Base-by-base conservation (phyloP, 2,113 vertebrate genomes). In the Condylura cristata region DNA sequence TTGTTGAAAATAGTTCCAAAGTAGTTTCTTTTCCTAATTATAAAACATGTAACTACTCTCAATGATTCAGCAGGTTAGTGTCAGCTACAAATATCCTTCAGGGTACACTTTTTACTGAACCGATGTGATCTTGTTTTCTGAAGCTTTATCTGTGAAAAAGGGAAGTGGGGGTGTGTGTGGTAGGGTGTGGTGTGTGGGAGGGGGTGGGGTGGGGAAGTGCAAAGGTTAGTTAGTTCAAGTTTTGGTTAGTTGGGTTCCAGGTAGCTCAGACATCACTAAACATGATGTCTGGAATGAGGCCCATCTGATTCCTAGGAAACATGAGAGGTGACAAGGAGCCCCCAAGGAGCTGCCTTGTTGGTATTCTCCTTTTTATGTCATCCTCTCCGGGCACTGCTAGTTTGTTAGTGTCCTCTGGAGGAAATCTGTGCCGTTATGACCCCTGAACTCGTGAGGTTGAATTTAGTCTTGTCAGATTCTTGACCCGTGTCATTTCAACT, bases 41-140 rank as follows among this genome's bases (percentile, higher is more conserved):
- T 83, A 66, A 94, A 92, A 81, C 46, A 61, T 82, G 44, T 80
- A 91, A 72, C 65, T 22, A 39, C 84, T 93, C 86, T 94, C 58
- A 74, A 3, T 89, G 95, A 95, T 94, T 94, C 81, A 95, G 91
- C 93, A 95, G 82, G 86, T 79, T 89, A 70, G 37, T 68, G 60
- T 22, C 48, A 60, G 86, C 24, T 92, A 91, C 66, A 93, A 68
- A 89, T 71, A 90, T 28, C 65, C 71, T 90, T 46, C 46, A 56
- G 87, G 34, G 87, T 60, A 22, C n/a, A 58, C 28, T 44, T 86
- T 90, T 51, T 12, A 86, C 60, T 60, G 85, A 94, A 93, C 92
- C 71, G 95, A 91, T 91, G 48, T 53, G 65, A 53, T 32, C 83
- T 96, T 97, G 92, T 96, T 96, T 97, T 96, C 91, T 88, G 86